These are phyloP conservation scores for Gallinago undulata DNA, from an alignment of 2,113 vertebrate species.

Conservation along the genomic window DNA sequence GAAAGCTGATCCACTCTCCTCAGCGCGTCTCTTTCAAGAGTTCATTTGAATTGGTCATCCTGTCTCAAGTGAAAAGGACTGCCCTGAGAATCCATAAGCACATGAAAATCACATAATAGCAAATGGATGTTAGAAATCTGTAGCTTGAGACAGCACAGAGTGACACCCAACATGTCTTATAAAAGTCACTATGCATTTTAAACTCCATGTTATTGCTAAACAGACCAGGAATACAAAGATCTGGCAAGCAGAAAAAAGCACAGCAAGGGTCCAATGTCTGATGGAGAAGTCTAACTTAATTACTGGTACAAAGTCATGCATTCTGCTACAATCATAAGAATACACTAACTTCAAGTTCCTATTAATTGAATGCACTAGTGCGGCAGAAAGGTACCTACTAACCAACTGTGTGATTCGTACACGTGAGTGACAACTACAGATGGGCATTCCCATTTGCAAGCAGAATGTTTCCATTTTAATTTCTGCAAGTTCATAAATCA, in stretches of 20 bases:
- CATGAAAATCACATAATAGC: not conserved
- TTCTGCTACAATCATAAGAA: not conserved
- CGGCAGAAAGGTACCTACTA: not conserved
- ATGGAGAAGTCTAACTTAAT: not conserved
- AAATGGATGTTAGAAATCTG: fast-evolving
- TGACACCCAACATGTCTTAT: not conserved
- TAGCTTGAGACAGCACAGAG: not conserved
- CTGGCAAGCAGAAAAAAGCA: not conserved
- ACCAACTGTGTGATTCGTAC: not conserved
- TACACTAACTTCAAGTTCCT: not conserved
- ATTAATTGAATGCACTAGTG: not conserved
- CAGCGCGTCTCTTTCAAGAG: slow-evolving; percentile 26
- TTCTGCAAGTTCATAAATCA: not conserved
- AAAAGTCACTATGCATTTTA: not conserved
- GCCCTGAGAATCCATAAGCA: not conserved
- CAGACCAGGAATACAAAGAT: not conserved
- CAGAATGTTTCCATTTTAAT: not conserved
- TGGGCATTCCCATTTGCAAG: not conserved
- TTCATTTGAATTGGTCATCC: not conserved
- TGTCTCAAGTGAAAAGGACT: not conserved
- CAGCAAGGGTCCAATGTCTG: not conserved
- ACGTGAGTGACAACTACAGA: not conserved
- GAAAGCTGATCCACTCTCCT: slow-evolving; percentile 54
- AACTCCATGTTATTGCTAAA: not conserved
- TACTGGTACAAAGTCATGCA: not conserved